Percentiles rank a stretch among this genome's conserved stretches.
phyloP scores from a whole-genome alignment of 2,888 invertebrate species.

The Kuschelorhynchus macadamiae region DNA sequence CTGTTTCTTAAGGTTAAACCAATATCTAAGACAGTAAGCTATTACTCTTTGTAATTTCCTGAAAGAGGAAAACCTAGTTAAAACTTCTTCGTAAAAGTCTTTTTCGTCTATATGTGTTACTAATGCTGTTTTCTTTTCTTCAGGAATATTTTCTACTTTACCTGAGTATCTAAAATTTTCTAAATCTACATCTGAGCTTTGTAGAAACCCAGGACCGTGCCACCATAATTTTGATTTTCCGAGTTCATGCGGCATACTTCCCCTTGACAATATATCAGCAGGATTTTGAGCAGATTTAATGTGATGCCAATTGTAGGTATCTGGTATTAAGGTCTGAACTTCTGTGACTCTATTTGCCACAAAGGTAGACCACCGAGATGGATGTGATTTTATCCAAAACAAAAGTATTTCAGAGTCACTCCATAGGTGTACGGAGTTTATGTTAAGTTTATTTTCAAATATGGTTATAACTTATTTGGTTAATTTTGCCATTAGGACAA shows the following conservation, averaged over 20 bases:
- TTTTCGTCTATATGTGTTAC: neutral
- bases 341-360: slow-evolving; percentile 8
- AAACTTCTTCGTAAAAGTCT: neutral
- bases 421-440: slow-evolving; percentile 6
- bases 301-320: neutral
- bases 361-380: slow-evolving; percentile 7
- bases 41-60: slow-evolving; percentile 14
- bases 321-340: neutral
- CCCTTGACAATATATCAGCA: slow-evolving; percentile 2
- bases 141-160: slow-evolving; percentile 1
- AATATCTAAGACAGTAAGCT: slow-evolving; percentile 19
- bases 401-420: slow-evolving; percentile 8
- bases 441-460: neutral
- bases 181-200: neutral
- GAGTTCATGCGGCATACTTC: neutral
- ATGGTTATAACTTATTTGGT: neutral
- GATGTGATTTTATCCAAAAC: neutral
- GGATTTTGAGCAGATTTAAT: neutral
- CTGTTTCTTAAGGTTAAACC: neutral
- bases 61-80: slow-evolving; percentile 15
- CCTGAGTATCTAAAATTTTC: neutral
- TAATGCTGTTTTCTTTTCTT: neutral
- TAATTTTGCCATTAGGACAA: neutral
- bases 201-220: neutral
- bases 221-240: neutral